These are phyloP conservation scores for Beroe forskalii DNA, from an alignment of 37 sponge, comb jelly and placozoan genomes.

Conservation along the genomic window DNA sequence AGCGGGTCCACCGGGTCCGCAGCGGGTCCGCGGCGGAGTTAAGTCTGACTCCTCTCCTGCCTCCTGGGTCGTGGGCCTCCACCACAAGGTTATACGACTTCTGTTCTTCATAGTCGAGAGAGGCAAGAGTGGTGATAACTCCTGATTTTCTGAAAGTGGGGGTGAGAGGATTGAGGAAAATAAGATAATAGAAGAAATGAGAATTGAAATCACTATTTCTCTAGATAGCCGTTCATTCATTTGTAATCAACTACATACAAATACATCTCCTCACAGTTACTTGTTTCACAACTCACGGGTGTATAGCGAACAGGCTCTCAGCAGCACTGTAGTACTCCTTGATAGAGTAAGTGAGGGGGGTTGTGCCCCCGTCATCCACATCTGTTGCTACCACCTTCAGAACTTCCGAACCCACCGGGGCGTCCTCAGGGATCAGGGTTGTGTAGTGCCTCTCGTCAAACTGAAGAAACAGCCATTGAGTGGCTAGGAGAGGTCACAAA, in stretches of 20 bases:
- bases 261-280: too few relatives aligned
- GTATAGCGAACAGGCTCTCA: background rate
- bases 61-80: slow-evolving; percentile 23
- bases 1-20: too few relatives aligned
- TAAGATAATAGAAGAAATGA: too few relatives aligned
- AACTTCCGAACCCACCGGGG: background rate
- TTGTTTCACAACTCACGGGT: slow-evolving; percentile 32
- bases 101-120: slow-evolving; percentile 39
- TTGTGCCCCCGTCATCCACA: background rate
- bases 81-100: slow-evolving; percentile 61
- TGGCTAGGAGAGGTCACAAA: too few relatives aligned
- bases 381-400: slow-evolving; percentile 29
- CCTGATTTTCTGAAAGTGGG: slow-evolving; percentile 26
- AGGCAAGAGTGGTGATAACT: background rate
- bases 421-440: slow-evolving; percentile 16
- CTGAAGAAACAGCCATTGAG: too few relatives aligned
- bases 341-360: slow-evolving; percentile 49
- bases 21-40: too few relatives aligned
- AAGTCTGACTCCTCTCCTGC: slow-evolving; percentile 16
- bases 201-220: too few relatives aligned
- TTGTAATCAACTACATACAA: too few relatives aligned
- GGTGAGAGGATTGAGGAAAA: too few relatives aligned
- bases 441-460: slow-evolving; percentile 48
- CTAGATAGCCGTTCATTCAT: too few relatives aligned
- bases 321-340: slow-evolving; percentile 61